Conservation (phyloP, 1,140 invertebrate species). For the Olivierus martensii region DNA sequence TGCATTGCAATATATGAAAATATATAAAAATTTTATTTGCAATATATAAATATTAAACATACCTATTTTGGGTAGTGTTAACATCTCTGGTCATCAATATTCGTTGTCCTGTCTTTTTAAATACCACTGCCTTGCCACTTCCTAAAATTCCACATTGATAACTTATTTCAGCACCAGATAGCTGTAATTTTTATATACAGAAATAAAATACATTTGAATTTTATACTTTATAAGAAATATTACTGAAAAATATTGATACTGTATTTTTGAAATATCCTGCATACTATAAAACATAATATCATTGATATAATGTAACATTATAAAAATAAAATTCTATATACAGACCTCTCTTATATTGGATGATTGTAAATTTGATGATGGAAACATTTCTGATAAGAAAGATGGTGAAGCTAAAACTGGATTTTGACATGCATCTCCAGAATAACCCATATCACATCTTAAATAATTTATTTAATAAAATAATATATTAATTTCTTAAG, state of each 20-base stretch:
- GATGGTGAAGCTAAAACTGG: slow-evolving; percentile 24
- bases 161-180: slow-evolving; percentile 24
- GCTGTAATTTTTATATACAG: slow-evolving; percentile 1
- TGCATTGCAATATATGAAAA: no score
- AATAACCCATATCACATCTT: slow-evolving; percentile 35
- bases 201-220: background rate
- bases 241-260: no score
- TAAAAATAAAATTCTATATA: background rate
- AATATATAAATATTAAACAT: background rate
- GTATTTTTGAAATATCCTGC: no score
- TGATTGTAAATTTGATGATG: slow-evolving; percentile 10
- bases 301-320: no score
- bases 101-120: slow-evolving; percentile 28
- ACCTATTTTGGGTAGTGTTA: slow-evolving; percentile 28
- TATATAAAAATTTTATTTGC: slow-evolving; percentile 6
- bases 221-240: no score
- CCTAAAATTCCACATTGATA: slow-evolving; percentile 33
- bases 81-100: slow-evolving; percentile 30
- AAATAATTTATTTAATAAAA: background rate
- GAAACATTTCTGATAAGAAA: slow-evolving; percentile 26
- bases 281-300: no score
- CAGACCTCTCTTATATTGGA: background rate
- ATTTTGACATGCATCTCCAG: slow-evolving; percentile 26
- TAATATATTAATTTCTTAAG: no score
- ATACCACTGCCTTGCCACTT: slow-evolving; percentile 32